Conservation (phyloP, 2,113 vertebrate species). For the Osmerus eperlanus region DNA sequence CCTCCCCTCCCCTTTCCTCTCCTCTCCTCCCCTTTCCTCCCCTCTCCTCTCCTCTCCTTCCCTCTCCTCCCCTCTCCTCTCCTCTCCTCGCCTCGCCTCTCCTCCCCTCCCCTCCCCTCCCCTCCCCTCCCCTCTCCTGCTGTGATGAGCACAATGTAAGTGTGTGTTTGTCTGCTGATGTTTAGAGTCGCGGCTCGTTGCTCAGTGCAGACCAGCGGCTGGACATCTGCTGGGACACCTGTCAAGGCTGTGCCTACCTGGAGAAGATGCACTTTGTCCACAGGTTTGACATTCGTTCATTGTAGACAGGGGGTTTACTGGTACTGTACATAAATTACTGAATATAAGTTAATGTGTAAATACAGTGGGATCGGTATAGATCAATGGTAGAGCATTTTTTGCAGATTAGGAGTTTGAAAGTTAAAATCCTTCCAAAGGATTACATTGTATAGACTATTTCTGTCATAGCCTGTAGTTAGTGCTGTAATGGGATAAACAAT, state of each 20-base stretch:
- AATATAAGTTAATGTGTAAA: background rate
- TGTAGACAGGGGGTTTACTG: background rate
- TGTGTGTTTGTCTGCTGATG: conserved; percentile 38
- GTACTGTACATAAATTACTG: background rate
- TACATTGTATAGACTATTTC: no score
- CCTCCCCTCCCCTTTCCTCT: conserved; percentile 9
- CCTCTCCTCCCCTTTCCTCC: background rate
- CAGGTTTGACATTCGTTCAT: conserved; percentile 56
- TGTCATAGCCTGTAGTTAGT: no score
- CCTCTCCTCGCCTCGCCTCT: background rate
- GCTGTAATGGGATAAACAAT: no score
- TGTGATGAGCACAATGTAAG: background rate
- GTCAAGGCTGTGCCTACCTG: conserved; percentile 77
- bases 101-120: no score
- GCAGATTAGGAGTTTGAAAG: background rate
- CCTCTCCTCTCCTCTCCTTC: background rate
- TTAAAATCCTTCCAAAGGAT: background rate
- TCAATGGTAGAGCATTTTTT: background rate
- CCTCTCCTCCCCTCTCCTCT: conserved; percentile 4
- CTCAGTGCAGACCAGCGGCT: conserved; percentile 66
- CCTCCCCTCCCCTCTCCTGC: conserved; percentile 3
- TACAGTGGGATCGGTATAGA: background rate
- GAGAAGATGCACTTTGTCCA: conserved; percentile 79
- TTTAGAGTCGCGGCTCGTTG: conserved; percentile 56
- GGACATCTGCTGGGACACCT: conserved; percentile 72